phyloP scores from a whole-genome alignment of 2,888 invertebrate species.

The Sinotaia quadrata region DNA sequence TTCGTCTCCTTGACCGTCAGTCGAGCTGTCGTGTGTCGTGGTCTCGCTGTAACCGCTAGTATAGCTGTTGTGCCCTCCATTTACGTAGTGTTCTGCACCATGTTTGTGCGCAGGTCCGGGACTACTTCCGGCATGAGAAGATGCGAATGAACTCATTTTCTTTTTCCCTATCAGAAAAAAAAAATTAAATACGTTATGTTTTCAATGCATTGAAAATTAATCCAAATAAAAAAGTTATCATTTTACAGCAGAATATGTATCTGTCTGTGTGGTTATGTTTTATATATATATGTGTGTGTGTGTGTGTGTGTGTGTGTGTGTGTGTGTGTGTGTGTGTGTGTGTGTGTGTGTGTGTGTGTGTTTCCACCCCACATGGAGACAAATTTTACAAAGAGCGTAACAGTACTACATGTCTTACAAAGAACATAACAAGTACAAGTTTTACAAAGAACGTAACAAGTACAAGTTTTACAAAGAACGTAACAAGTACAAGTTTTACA shows the following conservation, averaged over 20 bases:
- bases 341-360: background rate
- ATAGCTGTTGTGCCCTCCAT: constrained; percentile 11
- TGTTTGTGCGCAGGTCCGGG: constrained; percentile 13
- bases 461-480: too few relatives aligned
- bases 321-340: constrained; percentile 1
- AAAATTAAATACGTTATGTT: too few relatives aligned
- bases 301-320: constrained; percentile 2
- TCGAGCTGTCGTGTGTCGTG: background rate
- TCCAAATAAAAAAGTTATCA: too few relatives aligned
- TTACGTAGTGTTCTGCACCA: constrained; percentile 11
- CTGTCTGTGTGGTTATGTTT: background rate
- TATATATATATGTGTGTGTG: background rate
- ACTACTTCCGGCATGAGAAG: background rate
- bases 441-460: too few relatives aligned
- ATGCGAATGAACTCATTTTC: too few relatives aligned
- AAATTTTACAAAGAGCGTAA: too few relatives aligned
- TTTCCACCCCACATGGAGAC: background rate
- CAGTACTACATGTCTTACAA: too few relatives aligned
- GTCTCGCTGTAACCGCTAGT: background rate
- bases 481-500: too few relatives aligned
- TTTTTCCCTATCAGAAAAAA: too few relatives aligned
- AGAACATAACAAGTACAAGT: too few relatives aligned
- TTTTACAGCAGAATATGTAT: background rate
- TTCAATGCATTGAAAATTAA: too few relatives aligned
- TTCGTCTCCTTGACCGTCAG: background rate